Conservation (phyloP, 2,797 vertebrate species). For the Alosa sapidissima region DNA sequence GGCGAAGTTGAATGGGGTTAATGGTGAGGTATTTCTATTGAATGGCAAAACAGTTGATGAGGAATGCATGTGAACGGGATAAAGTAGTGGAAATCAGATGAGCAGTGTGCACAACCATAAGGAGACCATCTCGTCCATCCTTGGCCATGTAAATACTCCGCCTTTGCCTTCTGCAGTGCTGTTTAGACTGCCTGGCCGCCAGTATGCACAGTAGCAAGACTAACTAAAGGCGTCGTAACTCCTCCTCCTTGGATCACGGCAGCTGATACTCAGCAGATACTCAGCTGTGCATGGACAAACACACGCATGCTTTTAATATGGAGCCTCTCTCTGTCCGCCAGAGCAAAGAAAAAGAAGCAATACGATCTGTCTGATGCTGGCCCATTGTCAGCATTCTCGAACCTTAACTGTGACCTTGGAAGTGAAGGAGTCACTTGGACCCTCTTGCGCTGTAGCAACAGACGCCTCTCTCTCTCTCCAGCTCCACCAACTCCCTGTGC, state of each 20-base stretch:
- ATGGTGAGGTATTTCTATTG: background rate
- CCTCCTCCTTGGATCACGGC: background rate
- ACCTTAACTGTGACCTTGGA: background rate
- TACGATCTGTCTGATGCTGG: background rate
- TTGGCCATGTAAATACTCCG: conserved; percentile 10
- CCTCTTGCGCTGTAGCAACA: background rate
- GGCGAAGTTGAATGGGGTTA: background rate
- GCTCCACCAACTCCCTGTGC: background rate
- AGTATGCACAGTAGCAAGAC: conserved; percentile 1
- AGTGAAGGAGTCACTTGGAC: background rate
- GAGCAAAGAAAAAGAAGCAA: background rate
- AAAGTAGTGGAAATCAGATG: background rate
- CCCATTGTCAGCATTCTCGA: background rate
- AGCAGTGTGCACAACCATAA: background rate
- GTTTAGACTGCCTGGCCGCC: background rate
- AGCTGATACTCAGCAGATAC: background rate
- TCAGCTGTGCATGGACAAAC: conserved; percentile 8
- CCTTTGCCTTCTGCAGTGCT: conserved; percentile 7
- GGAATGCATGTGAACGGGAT: background rate
- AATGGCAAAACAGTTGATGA: background rate
- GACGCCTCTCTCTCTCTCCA: conserved; percentile 31
- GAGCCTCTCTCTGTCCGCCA: background rate
- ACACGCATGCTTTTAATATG: conserved; percentile 6
- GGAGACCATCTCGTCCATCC: background rate
- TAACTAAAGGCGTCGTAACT: background rate